Conservation (phyloP, 2,113 vertebrate species). For the Calidris pygmaea region DNA sequence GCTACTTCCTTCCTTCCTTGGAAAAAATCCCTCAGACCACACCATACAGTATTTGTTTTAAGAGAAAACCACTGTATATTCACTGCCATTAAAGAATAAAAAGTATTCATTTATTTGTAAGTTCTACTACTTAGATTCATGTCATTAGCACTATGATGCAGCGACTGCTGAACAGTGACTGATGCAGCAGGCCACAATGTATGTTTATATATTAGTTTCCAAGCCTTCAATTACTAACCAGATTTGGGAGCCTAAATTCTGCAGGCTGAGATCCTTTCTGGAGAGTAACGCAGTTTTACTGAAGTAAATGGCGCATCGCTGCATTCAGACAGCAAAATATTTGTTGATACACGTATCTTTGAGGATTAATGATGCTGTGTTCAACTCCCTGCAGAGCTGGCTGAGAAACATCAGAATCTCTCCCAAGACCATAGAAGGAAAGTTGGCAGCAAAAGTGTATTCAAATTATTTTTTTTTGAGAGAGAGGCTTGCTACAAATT, state of each 20-base stretch:
- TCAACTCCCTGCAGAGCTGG: not conserved
- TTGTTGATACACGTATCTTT: not conserved
- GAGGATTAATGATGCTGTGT: not conserved
- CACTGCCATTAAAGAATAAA: not conserved
- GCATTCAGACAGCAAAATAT: not conserved
- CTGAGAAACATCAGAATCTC: not conserved
- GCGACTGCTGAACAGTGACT: not conserved
- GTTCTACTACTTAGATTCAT: not conserved
- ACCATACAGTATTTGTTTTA: not conserved
- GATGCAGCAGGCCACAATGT: not conserved
- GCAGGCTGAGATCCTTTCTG: not conserved
- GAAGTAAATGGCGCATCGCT: not conserved
- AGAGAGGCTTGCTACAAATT: not conserved
- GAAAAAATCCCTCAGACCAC: constrained; percentile 27
- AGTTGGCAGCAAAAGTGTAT: not conserved
- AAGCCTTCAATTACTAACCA: not conserved
- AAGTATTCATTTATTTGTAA: not conserved
- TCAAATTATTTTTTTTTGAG: not conserved
- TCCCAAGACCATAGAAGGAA: not conserved
- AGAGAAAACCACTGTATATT: not conserved
- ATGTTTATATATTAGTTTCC: not conserved
- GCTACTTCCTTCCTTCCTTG: constrained; percentile 33
- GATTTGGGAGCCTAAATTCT: not conserved
- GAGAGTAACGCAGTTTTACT: not conserved
- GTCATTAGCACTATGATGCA: not conserved